Evolutionary conservation across 2,113 vertebrate species (phyloP), one percentile per base, ranked within the genome.

Genomic region (Bambusicola thoracicus): DNA sequence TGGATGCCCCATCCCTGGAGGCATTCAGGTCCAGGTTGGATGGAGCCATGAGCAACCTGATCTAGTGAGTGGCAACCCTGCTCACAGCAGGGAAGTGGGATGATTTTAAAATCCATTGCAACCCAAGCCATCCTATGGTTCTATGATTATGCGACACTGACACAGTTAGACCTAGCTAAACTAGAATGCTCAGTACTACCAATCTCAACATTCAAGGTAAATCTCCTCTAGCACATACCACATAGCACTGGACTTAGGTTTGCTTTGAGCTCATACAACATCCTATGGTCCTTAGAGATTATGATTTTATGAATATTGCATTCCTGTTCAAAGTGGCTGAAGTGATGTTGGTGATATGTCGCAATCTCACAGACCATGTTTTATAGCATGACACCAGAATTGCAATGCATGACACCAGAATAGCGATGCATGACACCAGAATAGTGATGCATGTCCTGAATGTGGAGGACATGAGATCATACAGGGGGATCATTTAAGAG

Each of bases 151-250:
- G 8, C 24, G 66, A 8, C 7, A 40, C 58, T 72, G 62, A 56
- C 41, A 51, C 10, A 78, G 40, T 40, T 41, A 40, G 44, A 59
- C 32, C 4, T 46, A 49, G 22, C 58, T 61, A 9, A 43, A 41
- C 7, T 24, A 32, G 79, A 41, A 17, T 27, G 22, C 61, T 81
- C 73, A 38, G 40, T 65, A 13, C 4, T 65, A 32, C 5, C 62
- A 81, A 0, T 2, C 29, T 59, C 73, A 6, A 7, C 51, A 46
- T 46, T 53, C 69, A 72, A 51, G 58, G 11, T 6, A 25, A 58
- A 48, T 41, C 17, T 6, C 2, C 40, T 53, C 3, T 2, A n/a
- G 55, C 25, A 49, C 6, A 25, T 5, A 25, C 0, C 10, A 32
- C 20, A 65, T 13, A 36, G 44, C 27, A 13, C 34, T 32, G 41